These are phyloP conservation scores for Aphelocoma californica DNA, from an alignment of 2,797 vertebrate species.

Conservation along the genomic window DNA sequence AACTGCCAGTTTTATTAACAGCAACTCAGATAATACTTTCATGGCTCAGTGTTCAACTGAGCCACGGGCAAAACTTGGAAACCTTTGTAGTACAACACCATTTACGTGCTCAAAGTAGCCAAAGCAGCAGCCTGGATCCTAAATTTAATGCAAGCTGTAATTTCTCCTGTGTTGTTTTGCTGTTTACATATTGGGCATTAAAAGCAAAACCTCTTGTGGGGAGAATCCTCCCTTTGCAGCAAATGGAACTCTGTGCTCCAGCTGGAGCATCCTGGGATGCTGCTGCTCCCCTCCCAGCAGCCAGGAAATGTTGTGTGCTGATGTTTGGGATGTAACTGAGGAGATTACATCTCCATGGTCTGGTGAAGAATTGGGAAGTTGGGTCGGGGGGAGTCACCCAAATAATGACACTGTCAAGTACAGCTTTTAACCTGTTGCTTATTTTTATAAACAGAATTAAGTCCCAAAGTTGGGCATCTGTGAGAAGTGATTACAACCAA, in stretches of 20 bases:
- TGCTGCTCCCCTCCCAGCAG: background rate
- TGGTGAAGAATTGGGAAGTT: background rate
- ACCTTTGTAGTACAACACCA: background rate
- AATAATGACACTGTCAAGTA: background rate
- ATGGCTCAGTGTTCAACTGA: background rate
- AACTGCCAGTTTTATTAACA: conserved; percentile 33
- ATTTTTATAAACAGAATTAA: background rate
- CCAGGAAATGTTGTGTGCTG: background rate
- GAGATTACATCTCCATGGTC: background rate
- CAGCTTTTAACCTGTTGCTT: background rate
- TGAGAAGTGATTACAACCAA: background rate
- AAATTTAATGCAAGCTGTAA: background rate
- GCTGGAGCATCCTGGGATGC: background rate
- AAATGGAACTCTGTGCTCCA: background rate
- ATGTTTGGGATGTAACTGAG: background rate
- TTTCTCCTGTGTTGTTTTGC: background rate
- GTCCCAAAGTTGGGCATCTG: background rate
- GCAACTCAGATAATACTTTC: background rate
- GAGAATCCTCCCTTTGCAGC: background rate
- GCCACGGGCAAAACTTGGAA: background rate
- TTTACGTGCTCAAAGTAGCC: background rate
- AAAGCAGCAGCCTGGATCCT: background rate
- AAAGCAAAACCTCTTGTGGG: background rate
- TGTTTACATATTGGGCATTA: background rate
- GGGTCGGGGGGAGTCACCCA: background rate